Percentiles rank a stretch among this genome's conserved stretches.
Evolutionary conservation across 2,113 vertebrate genomes (phyloP).

Genomic region (Ailurus styani): DNA sequence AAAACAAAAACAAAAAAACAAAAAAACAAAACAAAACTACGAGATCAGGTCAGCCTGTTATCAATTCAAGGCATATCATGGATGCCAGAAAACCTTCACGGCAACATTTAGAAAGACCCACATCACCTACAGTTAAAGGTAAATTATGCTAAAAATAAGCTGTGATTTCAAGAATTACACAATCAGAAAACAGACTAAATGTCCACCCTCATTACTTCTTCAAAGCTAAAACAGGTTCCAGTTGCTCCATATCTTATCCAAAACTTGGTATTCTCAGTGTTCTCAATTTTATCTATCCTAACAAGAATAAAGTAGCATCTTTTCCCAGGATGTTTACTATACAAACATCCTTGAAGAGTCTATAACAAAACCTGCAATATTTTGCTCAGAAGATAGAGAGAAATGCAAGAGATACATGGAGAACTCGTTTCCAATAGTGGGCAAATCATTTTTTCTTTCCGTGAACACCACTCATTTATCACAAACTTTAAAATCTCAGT

Average conservation of each 20-base stretch:
- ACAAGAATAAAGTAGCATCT: neutral
- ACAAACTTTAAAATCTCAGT: neutral
- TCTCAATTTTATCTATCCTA: neutral
- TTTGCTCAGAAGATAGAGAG: neutral
- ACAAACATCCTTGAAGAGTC: neutral
- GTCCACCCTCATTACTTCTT: neutral
- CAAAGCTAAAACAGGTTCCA: neutral
- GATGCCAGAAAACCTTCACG: neutral
- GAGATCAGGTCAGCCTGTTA: neutral
- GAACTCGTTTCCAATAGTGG: neutral
- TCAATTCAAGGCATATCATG: neutral
- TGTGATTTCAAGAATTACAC: neutral
- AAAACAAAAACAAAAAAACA: too few relatives aligned
- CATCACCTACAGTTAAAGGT: neutral
- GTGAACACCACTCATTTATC: neutral
- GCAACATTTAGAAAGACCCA: neutral
- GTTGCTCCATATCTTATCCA: neutral
- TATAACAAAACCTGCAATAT: neutral
- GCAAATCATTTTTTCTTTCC: neutral
- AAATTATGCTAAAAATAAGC: neutral
- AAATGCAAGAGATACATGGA: neutral
- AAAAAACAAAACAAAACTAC: neutral
- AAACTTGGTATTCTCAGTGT: neutral
- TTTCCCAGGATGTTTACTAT: neutral
- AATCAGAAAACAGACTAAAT: neutral